Conservation (phyloP, 2,888 invertebrate species). For the Erebia palarica region DNA sequence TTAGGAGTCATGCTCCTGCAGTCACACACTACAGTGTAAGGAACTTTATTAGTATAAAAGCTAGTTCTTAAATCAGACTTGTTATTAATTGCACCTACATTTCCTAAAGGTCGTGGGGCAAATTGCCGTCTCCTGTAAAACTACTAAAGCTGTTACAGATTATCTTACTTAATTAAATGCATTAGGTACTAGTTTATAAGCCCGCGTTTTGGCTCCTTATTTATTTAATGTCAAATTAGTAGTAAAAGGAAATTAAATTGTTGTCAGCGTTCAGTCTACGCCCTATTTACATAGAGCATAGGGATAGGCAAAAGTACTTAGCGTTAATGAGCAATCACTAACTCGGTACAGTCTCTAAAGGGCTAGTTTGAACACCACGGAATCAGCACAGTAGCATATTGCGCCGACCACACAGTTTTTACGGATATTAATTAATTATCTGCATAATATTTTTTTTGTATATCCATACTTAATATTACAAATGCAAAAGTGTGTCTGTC, state of each 20-base stretch:
- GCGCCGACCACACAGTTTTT: too few species aligned
- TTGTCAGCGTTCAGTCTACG: neutral
- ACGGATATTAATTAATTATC: neutral
- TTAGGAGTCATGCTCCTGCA: too few species aligned
- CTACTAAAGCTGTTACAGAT: constrained; percentile 31
- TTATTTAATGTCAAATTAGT: constrained; percentile 30
- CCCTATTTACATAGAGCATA: neutral
- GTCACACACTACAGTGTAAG: too few species aligned
- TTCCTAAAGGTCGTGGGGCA: constrained; percentile 36
- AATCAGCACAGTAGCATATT: neutral
- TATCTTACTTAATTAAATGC: constrained; percentile 33
- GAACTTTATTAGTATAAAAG: neutral
- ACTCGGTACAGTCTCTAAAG: neutral
- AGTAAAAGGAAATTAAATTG: constrained; percentile 8
- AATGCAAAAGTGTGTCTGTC: too few species aligned
- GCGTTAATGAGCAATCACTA: neutral
- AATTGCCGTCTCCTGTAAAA: constrained; percentile 22
- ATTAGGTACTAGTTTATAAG: constrained; percentile 19
- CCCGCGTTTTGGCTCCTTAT: constrained; percentile 34
- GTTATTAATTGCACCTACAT: neutral
- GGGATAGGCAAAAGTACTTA: constrained; percentile 4
- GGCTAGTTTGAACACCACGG: neutral
- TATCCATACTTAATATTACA: too few species aligned
- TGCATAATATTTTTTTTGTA: neutral
- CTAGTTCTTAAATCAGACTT: constrained; percentile 21